Conservation (phyloP, 2,797 vertebrate species). For the Hypotaenidia philippensis region DNA sequence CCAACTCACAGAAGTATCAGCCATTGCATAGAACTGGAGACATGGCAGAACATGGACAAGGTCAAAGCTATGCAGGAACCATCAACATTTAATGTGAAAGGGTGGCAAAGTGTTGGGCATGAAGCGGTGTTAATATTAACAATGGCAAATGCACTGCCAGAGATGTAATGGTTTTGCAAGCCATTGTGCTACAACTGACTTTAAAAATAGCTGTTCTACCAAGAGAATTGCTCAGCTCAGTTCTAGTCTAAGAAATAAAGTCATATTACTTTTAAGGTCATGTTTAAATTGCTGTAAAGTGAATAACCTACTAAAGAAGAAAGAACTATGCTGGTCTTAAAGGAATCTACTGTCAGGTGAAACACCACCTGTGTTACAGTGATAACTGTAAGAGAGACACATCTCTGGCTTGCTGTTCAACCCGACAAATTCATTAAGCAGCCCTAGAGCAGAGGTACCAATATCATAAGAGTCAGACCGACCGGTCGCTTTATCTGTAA, state of each 20-base stretch:
- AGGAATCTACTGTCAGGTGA: not conserved
- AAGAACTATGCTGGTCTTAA: not conserved
- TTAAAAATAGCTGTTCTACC: not conserved
- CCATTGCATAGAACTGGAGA: not conserved
- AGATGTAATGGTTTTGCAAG: not conserved
- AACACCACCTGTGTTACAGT: not conserved
- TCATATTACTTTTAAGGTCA: not conserved
- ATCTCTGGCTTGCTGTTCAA: not conserved
- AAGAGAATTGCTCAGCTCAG: not conserved
- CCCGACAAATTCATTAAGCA: not conserved
- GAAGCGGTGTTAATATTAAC: not conserved
- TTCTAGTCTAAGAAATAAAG: not conserved
- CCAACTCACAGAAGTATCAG: accelerated
- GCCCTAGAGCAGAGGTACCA: not conserved
- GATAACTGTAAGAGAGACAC: not conserved
- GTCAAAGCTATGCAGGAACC: not conserved
- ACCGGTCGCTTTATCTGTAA: not conserved
- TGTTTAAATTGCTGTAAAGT: not conserved
- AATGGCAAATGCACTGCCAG: not conserved
- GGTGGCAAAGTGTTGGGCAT: not conserved
- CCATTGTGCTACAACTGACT: not conserved
- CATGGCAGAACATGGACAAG: not conserved
- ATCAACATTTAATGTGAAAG: accelerated
- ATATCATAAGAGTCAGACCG: not conserved
- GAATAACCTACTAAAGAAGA: not conserved